Conservation (phyloP, 2,888 invertebrate species). For the Cephonodes hylas region DNA sequence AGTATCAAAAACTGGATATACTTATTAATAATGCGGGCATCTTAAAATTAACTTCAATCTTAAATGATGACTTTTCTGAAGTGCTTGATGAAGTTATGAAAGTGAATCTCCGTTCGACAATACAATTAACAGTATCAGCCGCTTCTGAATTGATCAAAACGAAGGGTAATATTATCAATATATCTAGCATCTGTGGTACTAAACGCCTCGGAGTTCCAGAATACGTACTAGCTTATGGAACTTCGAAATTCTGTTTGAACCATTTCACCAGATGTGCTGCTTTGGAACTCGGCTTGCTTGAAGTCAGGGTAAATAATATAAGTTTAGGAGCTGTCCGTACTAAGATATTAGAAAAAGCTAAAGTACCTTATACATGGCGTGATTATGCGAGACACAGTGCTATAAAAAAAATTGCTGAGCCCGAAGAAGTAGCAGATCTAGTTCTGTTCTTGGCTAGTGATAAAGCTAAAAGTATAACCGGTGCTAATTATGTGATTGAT, state of each 20-base stretch:
- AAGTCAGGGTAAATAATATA: constrained; percentile 83
- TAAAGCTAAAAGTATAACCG: constrained; percentile 28
- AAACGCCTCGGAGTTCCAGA: constrained; percentile 78
- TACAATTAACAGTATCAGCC: constrained; percentile 31
- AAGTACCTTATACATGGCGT: constrained; percentile 25
- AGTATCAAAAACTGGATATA: constrained; percentile 40
- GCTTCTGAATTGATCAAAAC: constrained; percentile 34
- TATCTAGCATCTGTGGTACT: constrained; percentile 31
- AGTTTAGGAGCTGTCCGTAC: constrained; percentile 55
- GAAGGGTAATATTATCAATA: constrained; percentile 43
- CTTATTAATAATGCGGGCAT: constrained; percentile 46
- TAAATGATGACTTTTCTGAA: constrained; percentile 23
- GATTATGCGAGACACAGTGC: background rate
- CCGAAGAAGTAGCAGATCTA: constrained; percentile 25
- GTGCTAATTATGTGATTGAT: constrained; percentile 24
- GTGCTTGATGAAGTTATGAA: constrained; percentile 34
- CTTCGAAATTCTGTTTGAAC: constrained; percentile 42
- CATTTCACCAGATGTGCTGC: constrained; percentile 41
- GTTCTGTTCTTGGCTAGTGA: constrained; percentile 30
- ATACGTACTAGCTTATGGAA: constrained; percentile 56
- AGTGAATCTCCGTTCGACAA: constrained; percentile 33
- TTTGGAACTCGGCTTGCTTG: constrained; percentile 86
- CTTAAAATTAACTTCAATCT: constrained; percentile 19
- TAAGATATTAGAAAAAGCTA: constrained; percentile 57
- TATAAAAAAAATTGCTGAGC: constrained; percentile 4